These are phyloP conservation scores for Callipepla californica DNA, from an alignment of 2,113 vertebrate species.

Conservation along the genomic window DNA sequence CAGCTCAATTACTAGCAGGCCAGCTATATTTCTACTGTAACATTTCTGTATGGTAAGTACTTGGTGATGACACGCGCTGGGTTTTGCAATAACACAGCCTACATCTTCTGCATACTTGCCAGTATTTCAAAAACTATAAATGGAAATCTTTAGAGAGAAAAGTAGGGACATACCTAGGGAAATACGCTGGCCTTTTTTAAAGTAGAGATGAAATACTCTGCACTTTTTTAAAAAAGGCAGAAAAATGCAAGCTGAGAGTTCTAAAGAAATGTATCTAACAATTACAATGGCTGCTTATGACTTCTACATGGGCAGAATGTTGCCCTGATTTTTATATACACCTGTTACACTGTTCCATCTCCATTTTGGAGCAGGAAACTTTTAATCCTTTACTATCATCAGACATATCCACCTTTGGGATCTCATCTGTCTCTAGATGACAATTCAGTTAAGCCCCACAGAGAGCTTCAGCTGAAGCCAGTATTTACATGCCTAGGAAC, in stretches of 20 bases:
- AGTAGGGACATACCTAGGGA: background rate
- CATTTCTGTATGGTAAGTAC: slow-evolving; percentile 11
- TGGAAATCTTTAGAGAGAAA: background rate
- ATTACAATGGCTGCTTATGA: background rate
- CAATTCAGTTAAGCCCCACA: background rate
- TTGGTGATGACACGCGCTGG: slow-evolving; percentile 31
- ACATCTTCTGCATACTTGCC: slow-evolving; percentile 35
- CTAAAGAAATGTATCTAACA: background rate
- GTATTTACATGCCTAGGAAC: background rate
- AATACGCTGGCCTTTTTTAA: background rate
- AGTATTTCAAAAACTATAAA: slow-evolving; percentile 45
- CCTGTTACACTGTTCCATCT: background rate
- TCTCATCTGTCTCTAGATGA: background rate
- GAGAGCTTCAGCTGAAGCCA: background rate
- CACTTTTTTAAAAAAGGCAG: background rate
- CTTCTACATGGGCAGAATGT: background rate
- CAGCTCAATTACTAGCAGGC: background rate
- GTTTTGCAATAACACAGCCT: slow-evolving; percentile 49
- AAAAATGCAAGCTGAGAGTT: background rate
- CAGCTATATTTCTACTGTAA: slow-evolving; percentile 30
- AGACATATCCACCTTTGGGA: background rate
- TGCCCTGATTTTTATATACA: background rate
- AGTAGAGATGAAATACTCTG: background rate
- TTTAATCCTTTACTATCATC: background rate
- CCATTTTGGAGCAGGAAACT: background rate